These are phyloP conservation scores for Rhinatrema bivittatum DNA, from an alignment of 2,797 vertebrate genomes.

Conservation along the genomic window DNA sequence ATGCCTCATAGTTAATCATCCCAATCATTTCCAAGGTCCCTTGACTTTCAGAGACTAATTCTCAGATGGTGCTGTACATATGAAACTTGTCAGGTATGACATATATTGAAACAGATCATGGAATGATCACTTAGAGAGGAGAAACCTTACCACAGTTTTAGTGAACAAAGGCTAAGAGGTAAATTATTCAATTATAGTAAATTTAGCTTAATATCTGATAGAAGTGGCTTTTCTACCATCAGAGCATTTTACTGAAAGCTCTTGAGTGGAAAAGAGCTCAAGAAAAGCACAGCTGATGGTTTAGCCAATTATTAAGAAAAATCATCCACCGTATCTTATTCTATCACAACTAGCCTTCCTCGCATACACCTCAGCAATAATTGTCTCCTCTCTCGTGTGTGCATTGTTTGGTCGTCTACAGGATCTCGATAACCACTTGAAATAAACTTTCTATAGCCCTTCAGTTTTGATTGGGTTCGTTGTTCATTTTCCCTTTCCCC, in stretches of 20 bases:
- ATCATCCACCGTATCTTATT: slow-evolving; percentile 47
- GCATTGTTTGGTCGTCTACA: too few species aligned
- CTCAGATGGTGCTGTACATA: slow-evolving; percentile 42
- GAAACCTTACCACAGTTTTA: slow-evolving; percentile 55
- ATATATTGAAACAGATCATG: slow-evolving; percentile 58
- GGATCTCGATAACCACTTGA: too few species aligned
- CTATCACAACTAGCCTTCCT: slow-evolving; percentile 36
- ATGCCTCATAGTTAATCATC: slow-evolving; percentile 61
- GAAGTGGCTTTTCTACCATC: slow-evolving; percentile 62
- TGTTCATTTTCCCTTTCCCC: too few species aligned
- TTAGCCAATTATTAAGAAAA: slow-evolving; percentile 59
- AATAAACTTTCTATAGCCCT: too few species aligned
- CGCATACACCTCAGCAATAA: slow-evolving; percentile 15
- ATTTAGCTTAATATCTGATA: slow-evolving; percentile 70
- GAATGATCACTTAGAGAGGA: slow-evolving; percentile 54
- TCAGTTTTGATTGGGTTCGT: too few species aligned
- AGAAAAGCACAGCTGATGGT: slow-evolving; percentile 49
- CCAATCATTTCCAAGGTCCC: slow-evolving; percentile 56
- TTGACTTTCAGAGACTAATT: slow-evolving; percentile 52
- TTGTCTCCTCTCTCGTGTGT: slow-evolving; percentile 20
- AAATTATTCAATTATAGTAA: slow-evolving; percentile 71
- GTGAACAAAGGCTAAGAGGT: slow-evolving; percentile 68
- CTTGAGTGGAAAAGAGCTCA: slow-evolving; percentile 49
- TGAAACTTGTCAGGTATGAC: slow-evolving; percentile 56
- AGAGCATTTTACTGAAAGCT: slow-evolving; percentile 52